Base-by-base conservation (phyloP, 2,888 invertebrate species). In the Hyposoter didymator region DNA sequence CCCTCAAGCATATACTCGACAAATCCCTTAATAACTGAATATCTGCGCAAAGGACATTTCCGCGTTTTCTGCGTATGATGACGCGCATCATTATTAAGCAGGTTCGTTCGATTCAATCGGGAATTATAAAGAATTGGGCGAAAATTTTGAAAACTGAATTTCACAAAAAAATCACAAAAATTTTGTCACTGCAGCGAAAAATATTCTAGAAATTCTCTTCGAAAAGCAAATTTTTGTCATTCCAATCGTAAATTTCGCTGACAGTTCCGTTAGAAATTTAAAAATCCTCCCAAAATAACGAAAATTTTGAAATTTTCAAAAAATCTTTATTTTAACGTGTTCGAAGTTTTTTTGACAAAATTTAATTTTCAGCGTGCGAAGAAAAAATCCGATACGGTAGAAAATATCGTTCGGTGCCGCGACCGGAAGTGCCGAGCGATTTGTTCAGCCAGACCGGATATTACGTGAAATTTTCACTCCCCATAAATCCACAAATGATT, bases 401-500 rank as follows among this genome's bases (percentile, higher is more conserved):
- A 74, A 74, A 59, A 74, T 62, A 74, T 62, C 5, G n/a, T 1
- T n/a, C 2, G 28, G 43, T n/a, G 17, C 45, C 19, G 39, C 35
- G 75, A 39, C 72, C 62, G 64, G 62, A 59, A 70, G 78, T 47
- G 35, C 14, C 14, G 4, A 43, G 19, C 17, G 45, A 64, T 64
- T 55, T 59, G 49, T 43, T 62, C 49, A 35, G 62, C 78, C 10
- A 73, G 64, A 52, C 78, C 84, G 81, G 81, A 82, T 78, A 82
- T 78, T 47, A 28, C 69, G 52, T 39, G 67, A 64, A 45, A 78
- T 78, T 78, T 67, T 74, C 74, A 45, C 78, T 59, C 73, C 69
- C 78, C 81, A 69, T 81, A 81, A 82, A 81, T 76, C 28, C 28
- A 62, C 74, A 19, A 52, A 73, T 62, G 73, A 84, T 82, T 84